Percentiles rank a stretch among this genome's conserved stretches.
Conservation (phyloP, 2,888 invertebrate genomes). For the Caenorhabditis sp. region DNA sequence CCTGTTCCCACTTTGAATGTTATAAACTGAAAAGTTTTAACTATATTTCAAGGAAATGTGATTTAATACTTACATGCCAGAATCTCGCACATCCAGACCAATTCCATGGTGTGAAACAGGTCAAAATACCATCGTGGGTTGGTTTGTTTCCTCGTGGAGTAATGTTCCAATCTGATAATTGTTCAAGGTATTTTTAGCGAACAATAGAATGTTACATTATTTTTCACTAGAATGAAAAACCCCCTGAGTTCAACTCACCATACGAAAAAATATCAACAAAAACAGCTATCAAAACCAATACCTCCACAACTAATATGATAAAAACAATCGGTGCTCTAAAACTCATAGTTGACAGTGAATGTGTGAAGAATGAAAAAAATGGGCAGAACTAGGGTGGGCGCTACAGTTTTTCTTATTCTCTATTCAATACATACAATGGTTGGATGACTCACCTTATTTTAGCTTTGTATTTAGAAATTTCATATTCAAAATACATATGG, state of each 20-base stretch:
- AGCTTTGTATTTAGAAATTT: neutral
- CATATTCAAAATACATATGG: neutral
- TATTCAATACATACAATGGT: neutral
- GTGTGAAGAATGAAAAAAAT: too few species aligned
- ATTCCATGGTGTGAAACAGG: slow-evolving; percentile 15
- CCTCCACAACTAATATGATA: neutral
- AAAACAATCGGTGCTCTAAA: neutral
- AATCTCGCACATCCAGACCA: slow-evolving; percentile 1
- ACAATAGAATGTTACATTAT: neutral
- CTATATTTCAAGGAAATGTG: too few species aligned
- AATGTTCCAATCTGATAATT: slow-evolving; percentile 15
- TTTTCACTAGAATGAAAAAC: too few species aligned
- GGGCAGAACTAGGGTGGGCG: too few species aligned
- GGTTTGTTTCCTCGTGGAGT: neutral
- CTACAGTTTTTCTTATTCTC: neutral
- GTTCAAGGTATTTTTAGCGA: neutral
- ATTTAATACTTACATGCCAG: slow-evolving; percentile 14
- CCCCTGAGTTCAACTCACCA: slow-evolving; percentile 17
- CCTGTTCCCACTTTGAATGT: neutral
- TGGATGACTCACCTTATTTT: neutral
- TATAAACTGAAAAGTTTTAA: neutral
- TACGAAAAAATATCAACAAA: slow-evolving; percentile 14
- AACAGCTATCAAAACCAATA: slow-evolving; percentile 2
- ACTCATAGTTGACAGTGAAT: neutral
- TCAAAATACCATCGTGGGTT: neutral